Conservation (phyloP, 2,113 vertebrate genomes). For the Paraplagusia blochii region DNA sequence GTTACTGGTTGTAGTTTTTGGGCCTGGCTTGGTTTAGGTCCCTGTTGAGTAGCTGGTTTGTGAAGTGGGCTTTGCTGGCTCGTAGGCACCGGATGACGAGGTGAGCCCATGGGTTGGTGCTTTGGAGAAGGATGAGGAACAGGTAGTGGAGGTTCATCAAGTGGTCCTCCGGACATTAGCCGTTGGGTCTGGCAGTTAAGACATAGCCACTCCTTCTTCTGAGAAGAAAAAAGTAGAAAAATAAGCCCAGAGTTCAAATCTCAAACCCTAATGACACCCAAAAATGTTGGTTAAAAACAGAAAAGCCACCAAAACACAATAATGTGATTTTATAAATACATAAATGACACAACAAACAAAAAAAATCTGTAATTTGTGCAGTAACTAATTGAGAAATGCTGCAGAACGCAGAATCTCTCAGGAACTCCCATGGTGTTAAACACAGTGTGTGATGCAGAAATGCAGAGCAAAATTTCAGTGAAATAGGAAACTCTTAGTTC, state of each 20-base stretch:
- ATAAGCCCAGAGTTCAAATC: no score
- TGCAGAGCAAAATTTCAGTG: background rate
- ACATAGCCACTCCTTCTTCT: constrained; percentile 99
- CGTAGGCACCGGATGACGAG: constrained; percentile 72
- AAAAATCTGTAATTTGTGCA: constrained; percentile 14
- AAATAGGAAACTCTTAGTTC: background rate
- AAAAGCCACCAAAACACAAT: background rate
- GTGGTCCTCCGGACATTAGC: constrained; percentile 85
- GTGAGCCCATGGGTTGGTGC: constrained; percentile 76
- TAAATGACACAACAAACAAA: no score
- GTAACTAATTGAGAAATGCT: constrained; percentile 40
- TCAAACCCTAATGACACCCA: background rate
- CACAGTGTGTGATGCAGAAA: background rate
- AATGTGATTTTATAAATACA: no score
- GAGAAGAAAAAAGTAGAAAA: constrained; percentile 57
- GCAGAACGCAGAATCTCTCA: no score
- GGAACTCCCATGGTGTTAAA: background rate
- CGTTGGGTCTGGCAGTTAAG: constrained; percentile 98
- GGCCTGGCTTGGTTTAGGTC: constrained; percentile 39
- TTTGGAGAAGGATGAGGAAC: constrained; percentile 80
- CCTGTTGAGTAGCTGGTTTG: constrained; percentile 64
- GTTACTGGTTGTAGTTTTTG: constrained; percentile 60
- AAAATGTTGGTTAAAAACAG: background rate
- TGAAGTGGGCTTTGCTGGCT: constrained; percentile 69
- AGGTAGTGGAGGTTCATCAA: constrained; percentile 82